Evolutionary conservation across 2,888 invertebrate species (phyloP), one percentile per base, ranked within the genome.

Genomic region (Plagodis dolabraria): DNA sequence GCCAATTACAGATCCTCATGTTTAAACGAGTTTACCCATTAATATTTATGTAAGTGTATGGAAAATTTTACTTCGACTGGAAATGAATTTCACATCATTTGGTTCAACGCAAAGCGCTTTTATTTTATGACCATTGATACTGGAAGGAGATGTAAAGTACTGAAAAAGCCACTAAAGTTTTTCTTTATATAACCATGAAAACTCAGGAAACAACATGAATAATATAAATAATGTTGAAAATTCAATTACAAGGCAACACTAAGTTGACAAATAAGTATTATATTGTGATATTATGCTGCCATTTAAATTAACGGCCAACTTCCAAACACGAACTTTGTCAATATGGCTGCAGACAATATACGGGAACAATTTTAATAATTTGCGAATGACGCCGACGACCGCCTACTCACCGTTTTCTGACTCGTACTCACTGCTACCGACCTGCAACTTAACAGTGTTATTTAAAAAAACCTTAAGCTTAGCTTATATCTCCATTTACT

Each of bases 281-380:
- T 79, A 79, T 80, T 82, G 56, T 76, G 66, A 78, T 79, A 78
- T 79, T 79, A 77, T 70, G 71, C 72, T 70, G 76, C 72, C 75
- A 81, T 86, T 83, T 74, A 84, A 86, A 87, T 86, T 82, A 80
- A 83, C 76, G 82, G 73, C 70, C 74, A 74, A 81, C 83, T 68
- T 65, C 53, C 56, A 33, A 54, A 47, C 50, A 53, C 51, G 63
- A 89, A 87, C 86, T 88, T 89, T 86, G 75, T 74, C 85, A 89
- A 89, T 88, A 87, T 86, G 75, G 75, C 74, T 67, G 78, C 75
- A 47, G 69, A 81, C 80, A 61, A 61, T 83, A 83, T 82, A 76
- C 74, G 67, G 72, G 79, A 87, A 86, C 84, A 87, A 88, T 88
- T 86, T 86, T 85, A 86, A 87, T 86, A 86, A 83, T 86, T 81